These are phyloP conservation scores for Albula goreensis DNA, from an alignment of 2,113 vertebrate genomes.

Conservation along the genomic window DNA sequence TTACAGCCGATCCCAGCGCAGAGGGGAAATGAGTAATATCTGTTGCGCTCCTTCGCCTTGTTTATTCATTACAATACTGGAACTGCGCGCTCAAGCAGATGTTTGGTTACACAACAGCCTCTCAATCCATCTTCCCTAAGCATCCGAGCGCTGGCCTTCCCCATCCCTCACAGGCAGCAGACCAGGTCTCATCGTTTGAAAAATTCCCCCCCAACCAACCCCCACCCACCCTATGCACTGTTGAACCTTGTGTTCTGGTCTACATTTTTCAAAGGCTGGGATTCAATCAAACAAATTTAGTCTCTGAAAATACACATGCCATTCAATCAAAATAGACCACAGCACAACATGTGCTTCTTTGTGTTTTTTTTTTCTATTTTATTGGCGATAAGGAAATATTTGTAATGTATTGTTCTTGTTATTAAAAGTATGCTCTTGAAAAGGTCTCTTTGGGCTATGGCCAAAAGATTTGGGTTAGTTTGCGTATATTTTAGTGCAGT, in stretches of 20 bases:
- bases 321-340: too few relatives aligned
- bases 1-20: background rate
- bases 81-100: conserved; percentile 14
- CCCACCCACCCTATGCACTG: background rate
- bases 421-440: too few relatives aligned
- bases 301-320: too few relatives aligned
- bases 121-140: conserved; percentile 11
- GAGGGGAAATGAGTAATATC: conserved; percentile 16
- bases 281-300: too few relatives aligned
- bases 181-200: background rate
- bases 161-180: background rate
- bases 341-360: too few relatives aligned
- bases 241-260: background rate
- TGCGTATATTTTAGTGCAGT: background rate
- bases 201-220: background rate
- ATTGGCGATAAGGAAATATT: too few relatives aligned
- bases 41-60: background rate
- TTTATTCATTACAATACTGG: conserved; percentile 17
- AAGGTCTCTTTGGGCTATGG: too few relatives aligned
- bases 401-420: too few relatives aligned
- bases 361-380: too few relatives aligned
- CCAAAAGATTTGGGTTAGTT: background rate
- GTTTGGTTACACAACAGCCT: conserved; percentile 5
- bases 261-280: background rate
- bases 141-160: background rate